Percentiles rank a stretch among this genome's conserved stretches.
These are phyloP conservation scores for Sipha maydis DNA, from an alignment of 2,888 invertebrate genomes.

Conservation along the genomic window DNA sequence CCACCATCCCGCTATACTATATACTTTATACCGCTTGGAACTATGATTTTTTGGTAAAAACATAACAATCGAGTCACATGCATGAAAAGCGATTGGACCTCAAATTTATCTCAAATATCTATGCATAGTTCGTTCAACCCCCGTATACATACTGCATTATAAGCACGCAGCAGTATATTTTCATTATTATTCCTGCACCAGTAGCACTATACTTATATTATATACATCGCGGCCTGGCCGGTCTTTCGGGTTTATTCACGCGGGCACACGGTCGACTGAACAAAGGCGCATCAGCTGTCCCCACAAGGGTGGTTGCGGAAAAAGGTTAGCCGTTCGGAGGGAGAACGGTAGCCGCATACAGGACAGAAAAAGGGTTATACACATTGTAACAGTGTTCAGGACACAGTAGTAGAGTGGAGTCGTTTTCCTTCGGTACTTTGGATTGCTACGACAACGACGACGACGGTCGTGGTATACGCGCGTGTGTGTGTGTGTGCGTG, in stretches of 20 bases:
- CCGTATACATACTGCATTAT: too few relatives aligned
- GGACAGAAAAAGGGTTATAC: constrained; percentile 53
- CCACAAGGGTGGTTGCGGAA: constrained; percentile 26
- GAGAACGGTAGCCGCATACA: background rate
- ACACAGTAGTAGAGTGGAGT: background rate
- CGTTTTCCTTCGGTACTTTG: constrained; percentile 25
- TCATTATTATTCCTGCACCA: background rate
- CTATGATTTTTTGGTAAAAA: too few relatives aligned
- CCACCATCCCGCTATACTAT: too few relatives aligned
- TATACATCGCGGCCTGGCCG: background rate
- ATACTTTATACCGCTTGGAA: too few relatives aligned
- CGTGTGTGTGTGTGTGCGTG: background rate
- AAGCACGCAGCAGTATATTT: background rate
- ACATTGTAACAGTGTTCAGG: background rate
- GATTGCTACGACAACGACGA: constrained; percentile 1
- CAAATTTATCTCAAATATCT: too few relatives aligned
- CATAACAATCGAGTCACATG: too few relatives aligned
- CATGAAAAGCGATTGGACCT: too few relatives aligned
- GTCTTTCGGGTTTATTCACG: constrained; percentile 14
- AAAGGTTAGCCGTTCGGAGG: constrained; percentile 30
- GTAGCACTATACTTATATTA: background rate
- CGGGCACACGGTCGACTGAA: constrained; percentile 21
- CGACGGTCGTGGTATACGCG: background rate
- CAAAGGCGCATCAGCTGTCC: constrained; percentile 43
- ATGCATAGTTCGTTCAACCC: too few relatives aligned